Evolutionary conservation across 1,140 invertebrate genomes (phyloP), one percentile per base, ranked within the genome.

Genomic region (Atta texana): DNA sequence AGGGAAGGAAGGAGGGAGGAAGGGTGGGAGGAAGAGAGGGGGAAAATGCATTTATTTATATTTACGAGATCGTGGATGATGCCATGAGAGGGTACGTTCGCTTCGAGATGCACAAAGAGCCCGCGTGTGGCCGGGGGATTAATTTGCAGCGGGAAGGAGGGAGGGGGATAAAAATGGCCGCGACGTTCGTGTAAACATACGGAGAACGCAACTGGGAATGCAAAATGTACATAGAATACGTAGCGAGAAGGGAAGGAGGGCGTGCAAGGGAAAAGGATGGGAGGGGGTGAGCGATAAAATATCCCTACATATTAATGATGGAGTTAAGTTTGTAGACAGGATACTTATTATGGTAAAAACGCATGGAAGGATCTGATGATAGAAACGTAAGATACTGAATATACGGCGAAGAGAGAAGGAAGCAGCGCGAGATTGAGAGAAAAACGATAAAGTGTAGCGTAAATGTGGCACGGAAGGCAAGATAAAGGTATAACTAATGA

Each of bases 41-140:
- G 44, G 34, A 12, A 80, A 80, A 68, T 55, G 77, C 77, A 80
- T 80, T 80, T 80, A 80, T 80, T 80, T 80, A 80, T 80, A 80
- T 68, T 80, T 75, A 78, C 75, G 75, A 39, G 75, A 78, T 80
- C 77, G 75, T 61, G 77, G 63, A 80, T 80, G 77, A 68, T 68
- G 77, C 77, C 49, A 31, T n/a, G 66, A 72, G 80, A 82, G 80
- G 24, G 69, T 49, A 49, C 69, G 57, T 61, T 59, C 55, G 69
- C 68, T 74, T 49, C 80, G 69, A 55, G 57, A 82, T 61, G 55
- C 80, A 49, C 55, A 74, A 84, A 75, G 80, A 69, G 66, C 44
- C 21, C 39, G 39, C 66, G 39, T 21, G 66, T 24, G 59, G 59
- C 75, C 44, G 59, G 75, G 75, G 61, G 75, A 78, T 78, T 78